Conservation (phyloP, 2,888 invertebrate species). For the Omphaloscelis lunosa region DNA sequence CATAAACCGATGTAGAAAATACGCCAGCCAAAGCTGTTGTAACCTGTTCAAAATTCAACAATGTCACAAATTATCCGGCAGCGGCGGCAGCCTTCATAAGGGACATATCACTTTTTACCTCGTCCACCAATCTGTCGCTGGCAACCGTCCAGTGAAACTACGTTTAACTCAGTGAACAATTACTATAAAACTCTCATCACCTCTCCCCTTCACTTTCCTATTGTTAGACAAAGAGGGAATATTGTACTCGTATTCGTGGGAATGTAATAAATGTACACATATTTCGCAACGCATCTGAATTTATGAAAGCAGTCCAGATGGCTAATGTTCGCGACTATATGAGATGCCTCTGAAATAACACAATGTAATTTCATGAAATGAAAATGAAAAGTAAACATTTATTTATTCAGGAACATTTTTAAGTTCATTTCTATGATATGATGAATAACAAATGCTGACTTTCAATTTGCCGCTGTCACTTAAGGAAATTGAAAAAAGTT, state of each 20-base stretch:
- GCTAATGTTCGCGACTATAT: conserved; percentile 24
- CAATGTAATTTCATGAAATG: conserved; percentile 16
- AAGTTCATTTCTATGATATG: neutral
- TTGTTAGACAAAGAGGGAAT: conserved; percentile 48
- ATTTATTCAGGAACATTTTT: conserved; percentile 5
- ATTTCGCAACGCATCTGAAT: conserved; percentile 42
- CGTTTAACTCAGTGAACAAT: conserved; percentile 56
- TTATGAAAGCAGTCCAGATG: conserved; percentile 51
- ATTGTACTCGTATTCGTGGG: conserved; percentile 18
- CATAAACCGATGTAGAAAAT: too few species aligned
- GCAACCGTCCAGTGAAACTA: conserved; percentile 60
- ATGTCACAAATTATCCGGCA: conserved; percentile 35
- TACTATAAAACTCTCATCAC: conserved; percentile 40
- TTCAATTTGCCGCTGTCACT: conserved; percentile 10
- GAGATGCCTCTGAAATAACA: conserved; percentile 15
- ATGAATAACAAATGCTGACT: conserved; percentile 17
- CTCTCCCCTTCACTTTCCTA: conserved; percentile 37
- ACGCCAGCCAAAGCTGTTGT: too few species aligned
- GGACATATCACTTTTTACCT: conserved; percentile 58
- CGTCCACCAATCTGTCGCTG: conserved; percentile 54
- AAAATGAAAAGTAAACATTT: conserved; percentile 1
- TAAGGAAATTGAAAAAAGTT: conserved; percentile 22
- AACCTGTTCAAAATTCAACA: conserved; percentile 34
- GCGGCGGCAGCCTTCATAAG: conserved; percentile 25
- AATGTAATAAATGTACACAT: conserved; percentile 50